phyloP scores from a whole-genome alignment of 2,888 invertebrate species.

The Hermodice carunculata region DNA sequence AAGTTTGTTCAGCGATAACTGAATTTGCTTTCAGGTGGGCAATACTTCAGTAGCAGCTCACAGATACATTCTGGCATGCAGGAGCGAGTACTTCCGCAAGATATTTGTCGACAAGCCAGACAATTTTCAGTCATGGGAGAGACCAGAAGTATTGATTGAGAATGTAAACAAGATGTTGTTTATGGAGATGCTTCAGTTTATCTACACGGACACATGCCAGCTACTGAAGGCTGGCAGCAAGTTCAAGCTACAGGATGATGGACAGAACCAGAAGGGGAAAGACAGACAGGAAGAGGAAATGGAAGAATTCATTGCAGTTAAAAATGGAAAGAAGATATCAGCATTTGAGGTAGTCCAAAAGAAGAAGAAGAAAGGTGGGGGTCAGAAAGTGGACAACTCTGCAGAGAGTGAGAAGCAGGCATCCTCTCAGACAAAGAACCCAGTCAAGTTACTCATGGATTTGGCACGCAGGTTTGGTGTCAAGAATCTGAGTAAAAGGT shows the following conservation, averaged over 20 bases:
- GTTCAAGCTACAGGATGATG: not conserved
- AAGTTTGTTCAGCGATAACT: too few relatives aligned
- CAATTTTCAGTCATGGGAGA: slow-evolving; percentile 22
- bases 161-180: slow-evolving; percentile 78
- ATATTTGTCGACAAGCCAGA: slow-evolving; percentile 33
- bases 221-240: slow-evolving; percentile 72
- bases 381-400: slow-evolving; percentile 31
- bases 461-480: slow-evolving; percentile 61
- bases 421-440: slow-evolving; percentile 32
- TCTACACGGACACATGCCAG: slow-evolving; percentile 80
- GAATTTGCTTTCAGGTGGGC: slow-evolving; percentile 72
- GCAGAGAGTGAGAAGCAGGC: not conserved
- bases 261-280: not conserved
- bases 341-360: slow-evolving; percentile 47
- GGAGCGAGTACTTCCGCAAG: slow-evolving; percentile 75
- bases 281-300: not conserved
- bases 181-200: slow-evolving; percentile 78
- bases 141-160: slow-evolving; percentile 71
- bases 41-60: slow-evolving; percentile 79
- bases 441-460: slow-evolving; percentile 59
- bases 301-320: not conserved
- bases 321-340: slow-evolving; percentile 25
- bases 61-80: slow-evolving; percentile 78
- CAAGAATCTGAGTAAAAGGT: slow-evolving; percentile 53
- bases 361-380: slow-evolving; percentile 47